These are phyloP conservation scores for Semotilus atromaculatus DNA, from an alignment of 2,797 vertebrate genomes.

Conservation along the genomic window DNA sequence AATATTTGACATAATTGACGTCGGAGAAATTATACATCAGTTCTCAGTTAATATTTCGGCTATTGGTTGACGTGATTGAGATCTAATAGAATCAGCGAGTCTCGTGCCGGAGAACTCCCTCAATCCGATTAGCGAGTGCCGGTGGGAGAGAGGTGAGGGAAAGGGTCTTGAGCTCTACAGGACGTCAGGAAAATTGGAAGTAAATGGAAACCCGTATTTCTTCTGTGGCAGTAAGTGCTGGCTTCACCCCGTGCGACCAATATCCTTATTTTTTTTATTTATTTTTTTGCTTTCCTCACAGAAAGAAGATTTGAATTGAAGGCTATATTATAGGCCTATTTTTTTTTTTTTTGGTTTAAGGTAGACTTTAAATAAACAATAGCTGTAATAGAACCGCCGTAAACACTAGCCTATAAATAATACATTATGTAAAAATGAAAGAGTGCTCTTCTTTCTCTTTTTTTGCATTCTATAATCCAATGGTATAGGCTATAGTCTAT, in stretches of 20 bases:
- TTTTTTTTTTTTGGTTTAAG: too few relatives aligned
- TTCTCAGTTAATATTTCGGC: neutral
- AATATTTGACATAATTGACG: neutral
- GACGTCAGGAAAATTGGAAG: slow-evolving; percentile 63
- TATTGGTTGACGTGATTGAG: slow-evolving; percentile 61
- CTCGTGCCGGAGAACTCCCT: slow-evolving; percentile 66
- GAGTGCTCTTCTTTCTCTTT: too few relatives aligned
- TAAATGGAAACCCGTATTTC: slow-evolving; percentile 25
- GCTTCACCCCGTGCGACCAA: neutral
- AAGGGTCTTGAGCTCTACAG: slow-evolving; percentile 31
- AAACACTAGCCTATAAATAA: neutral
- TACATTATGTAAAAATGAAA: neutral
- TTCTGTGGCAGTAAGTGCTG: neutral
- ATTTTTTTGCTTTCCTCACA: neutral
- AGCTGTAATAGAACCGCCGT: neutral
- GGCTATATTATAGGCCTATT: too few relatives aligned
- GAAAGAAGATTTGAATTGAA: neutral
- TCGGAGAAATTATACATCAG: neutral
- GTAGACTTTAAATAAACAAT: neutral
- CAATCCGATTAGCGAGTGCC: slow-evolving; percentile 67
- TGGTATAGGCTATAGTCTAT: neutral
- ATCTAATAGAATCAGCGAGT: slow-evolving; percentile 66
- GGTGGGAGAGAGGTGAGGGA: slow-evolving; percentile 38
- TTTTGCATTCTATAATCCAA: neutral
- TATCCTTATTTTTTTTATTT: too few relatives aligned